phyloP scores from a whole-genome alignment of 2,113 vertebrate genomes.

The Taurulus bubalis region DNA sequence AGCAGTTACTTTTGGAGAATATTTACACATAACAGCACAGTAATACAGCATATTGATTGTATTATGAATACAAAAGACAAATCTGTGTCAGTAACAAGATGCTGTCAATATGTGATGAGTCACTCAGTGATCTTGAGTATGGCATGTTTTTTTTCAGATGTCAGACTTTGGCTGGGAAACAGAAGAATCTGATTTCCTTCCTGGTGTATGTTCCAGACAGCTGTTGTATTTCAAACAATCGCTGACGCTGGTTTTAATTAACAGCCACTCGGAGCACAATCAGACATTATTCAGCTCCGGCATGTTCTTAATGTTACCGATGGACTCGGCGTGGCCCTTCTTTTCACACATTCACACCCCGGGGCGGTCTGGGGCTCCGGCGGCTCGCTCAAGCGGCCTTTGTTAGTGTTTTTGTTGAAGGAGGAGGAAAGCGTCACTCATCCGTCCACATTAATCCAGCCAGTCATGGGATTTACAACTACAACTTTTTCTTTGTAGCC shows the following conservation, averaged over 20 bases:
- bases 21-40: background rate
- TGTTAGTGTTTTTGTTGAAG: background rate
- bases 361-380: background rate
- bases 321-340: background rate
- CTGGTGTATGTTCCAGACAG: slow-evolving; percentile 34
- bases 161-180: slow-evolving; percentile 36
- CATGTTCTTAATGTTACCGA: background rate
- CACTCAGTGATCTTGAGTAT: background rate
- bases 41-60: background rate
- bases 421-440: background rate
- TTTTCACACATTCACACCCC: background rate
- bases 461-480: background rate
- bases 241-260: slow-evolving; percentile 36
- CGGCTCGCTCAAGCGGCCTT: background rate
- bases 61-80: background rate
- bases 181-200: slow-evolving; percentile 37
- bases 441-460: background rate
- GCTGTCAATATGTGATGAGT: background rate
- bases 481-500: background rate
- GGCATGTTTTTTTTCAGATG: slow-evolving; percentile 15
- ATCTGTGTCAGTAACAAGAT: background rate
- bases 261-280: background rate
- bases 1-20: background rate
- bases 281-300: background rate
- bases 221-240: slow-evolving; percentile 40